Conservation (phyloP, 2,113 vertebrate genomes). For the Osmerus eperlanus region DNA sequence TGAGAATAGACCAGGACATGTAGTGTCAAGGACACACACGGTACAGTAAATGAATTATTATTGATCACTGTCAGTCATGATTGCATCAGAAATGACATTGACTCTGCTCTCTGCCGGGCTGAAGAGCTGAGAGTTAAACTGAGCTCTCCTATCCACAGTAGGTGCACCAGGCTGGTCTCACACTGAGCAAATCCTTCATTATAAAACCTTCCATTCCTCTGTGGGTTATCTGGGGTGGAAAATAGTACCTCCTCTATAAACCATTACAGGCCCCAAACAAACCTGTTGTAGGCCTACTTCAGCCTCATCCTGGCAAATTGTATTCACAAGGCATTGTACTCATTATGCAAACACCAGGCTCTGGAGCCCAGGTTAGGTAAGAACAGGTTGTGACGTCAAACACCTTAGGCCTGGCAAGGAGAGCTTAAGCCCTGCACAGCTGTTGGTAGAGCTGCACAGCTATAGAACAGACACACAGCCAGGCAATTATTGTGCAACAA, state of each 20-base stretch:
- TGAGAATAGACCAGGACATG: background rate
- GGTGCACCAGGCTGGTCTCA: too few species aligned
- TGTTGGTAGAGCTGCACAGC: slow-evolving; percentile 30
- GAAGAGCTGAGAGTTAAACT: too few species aligned
- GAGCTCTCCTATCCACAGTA: too few species aligned
- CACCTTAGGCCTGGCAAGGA: slow-evolving; percentile 46
- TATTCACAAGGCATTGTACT: slow-evolving; percentile 54
- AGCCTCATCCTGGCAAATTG: slow-evolving; percentile 31
- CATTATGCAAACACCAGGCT: slow-evolving; percentile 61
- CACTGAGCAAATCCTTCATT: background rate
- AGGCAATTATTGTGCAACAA: slow-evolving; percentile 22
- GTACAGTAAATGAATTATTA: slow-evolving; percentile 44
- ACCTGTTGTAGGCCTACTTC: background rate
- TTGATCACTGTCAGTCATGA: slow-evolving; percentile 43
- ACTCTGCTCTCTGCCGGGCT: slow-evolving; percentile 7
- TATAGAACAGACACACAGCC: slow-evolving; percentile 17
- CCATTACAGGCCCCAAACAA: background rate
- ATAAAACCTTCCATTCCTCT: background rate
- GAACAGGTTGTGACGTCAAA: slow-evolving; percentile 55
- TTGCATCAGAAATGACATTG: slow-evolving; percentile 34
- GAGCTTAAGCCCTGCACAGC: slow-evolving; percentile 44
- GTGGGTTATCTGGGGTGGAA: slow-evolving; percentile 8
- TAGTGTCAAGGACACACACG: background rate
- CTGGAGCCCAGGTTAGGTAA: slow-evolving; percentile 64
- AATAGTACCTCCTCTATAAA: background rate